phyloP scores from a whole-genome alignment of 1,140 invertebrate genomes.

The Sitodiplosis mosellana region DNA sequence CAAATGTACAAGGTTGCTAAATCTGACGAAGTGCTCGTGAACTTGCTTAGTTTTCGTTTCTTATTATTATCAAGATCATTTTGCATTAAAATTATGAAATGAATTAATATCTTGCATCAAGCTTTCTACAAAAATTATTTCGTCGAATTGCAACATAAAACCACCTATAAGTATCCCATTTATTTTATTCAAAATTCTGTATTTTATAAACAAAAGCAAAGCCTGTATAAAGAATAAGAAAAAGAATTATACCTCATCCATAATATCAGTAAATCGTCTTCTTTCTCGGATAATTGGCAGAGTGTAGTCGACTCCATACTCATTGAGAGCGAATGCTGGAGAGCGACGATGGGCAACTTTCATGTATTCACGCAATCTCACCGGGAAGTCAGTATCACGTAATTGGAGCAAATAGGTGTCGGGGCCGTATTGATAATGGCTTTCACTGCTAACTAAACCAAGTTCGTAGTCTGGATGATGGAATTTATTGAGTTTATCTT shows the following conservation, averaged over 20 bases:
- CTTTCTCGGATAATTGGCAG: constrained; percentile 74
- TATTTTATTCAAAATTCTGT: too few relatives aligned
- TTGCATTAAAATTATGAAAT: too few relatives aligned
- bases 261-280: constrained; percentile 79
- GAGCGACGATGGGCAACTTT: constrained; percentile 64
- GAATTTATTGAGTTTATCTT: constrained; percentile 50
- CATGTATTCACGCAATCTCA: constrained; percentile 79
- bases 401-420: constrained; percentile 89
- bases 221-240: too few relatives aligned
- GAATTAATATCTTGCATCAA: too few relatives aligned
- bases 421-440: constrained; percentile 89
- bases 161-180: too few relatives aligned
- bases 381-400: constrained; percentile 80
- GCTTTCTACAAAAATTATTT: too few relatives aligned
- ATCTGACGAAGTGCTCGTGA: too few relatives aligned
- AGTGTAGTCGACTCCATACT: constrained; percentile 54
- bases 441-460: constrained; percentile 60
- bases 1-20: too few relatives aligned
- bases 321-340: constrained; percentile 43
- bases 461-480: constrained; percentile 69
- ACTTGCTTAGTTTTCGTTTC: too few relatives aligned
- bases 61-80: too few relatives aligned
- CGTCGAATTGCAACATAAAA: too few relatives aligned
- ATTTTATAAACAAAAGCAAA: too few relatives aligned
- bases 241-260: constrained; percentile 55